These are phyloP conservation scores for Caenorhabditis afra DNA, from an alignment of 2,888 invertebrate species.

Conservation along the genomic window DNA sequence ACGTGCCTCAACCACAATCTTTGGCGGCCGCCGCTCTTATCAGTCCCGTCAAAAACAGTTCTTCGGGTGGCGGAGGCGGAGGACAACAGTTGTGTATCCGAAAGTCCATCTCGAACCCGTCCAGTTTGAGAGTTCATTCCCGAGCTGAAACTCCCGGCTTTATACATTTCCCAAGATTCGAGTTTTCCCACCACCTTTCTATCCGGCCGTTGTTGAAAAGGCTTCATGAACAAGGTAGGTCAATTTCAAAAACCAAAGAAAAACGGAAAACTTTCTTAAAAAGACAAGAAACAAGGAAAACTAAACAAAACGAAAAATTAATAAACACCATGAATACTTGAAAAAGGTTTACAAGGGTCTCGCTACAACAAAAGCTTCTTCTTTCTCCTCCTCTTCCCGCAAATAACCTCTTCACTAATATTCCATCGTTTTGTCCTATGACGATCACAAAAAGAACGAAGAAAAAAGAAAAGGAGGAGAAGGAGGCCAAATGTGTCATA, in stretches of 20 bases:
- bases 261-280: not conserved
- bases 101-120: conserved; percentile 58
- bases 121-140: conserved; percentile 33
- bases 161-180: conserved; percentile 49
- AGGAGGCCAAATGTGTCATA: conserved; percentile 30
- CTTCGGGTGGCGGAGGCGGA: conserved; percentile 4
- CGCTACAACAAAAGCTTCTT: conserved; percentile 33
- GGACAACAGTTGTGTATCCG: conserved; percentile 47
- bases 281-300: not conserved
- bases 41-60: conserved; percentile 49
- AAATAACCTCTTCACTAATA: no score
- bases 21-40: conserved; percentile 48
- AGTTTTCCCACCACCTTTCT: conserved; percentile 47
- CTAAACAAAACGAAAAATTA: not conserved
- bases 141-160: conserved; percentile 21
- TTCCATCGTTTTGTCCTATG: conserved; percentile 22
- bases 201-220: conserved; percentile 52
- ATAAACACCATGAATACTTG: no score
- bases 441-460: conserved; percentile 9
- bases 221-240: conserved; percentile 53
- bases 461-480: conserved; percentile 15
- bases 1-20: conserved; percentile 30
- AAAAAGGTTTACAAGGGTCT: conserved; percentile 35
- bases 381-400: not conserved
- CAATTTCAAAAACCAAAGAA: not conserved